phyloP scores from a whole-genome alignment of 2,888 invertebrate genomes.

The Tenthredo distinguenda region DNA sequence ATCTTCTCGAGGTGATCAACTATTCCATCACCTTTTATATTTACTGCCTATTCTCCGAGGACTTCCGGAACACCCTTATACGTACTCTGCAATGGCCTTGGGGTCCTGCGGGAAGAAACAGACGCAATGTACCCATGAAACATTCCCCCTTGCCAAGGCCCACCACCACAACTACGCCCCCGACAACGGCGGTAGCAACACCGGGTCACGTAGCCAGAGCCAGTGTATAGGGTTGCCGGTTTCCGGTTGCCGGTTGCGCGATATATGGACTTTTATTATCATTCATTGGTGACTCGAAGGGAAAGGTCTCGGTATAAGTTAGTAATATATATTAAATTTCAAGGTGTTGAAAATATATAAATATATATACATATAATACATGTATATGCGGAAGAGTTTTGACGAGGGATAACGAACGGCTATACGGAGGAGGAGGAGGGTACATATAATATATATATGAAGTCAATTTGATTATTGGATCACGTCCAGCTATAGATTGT shows the following conservation, averaged over 20 bases:
- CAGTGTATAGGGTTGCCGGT: constrained; percentile 66
- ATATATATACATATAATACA: too few species aligned
- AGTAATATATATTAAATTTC: neutral
- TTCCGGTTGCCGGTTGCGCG: neutral
- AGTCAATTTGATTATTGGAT: constrained; percentile 6
- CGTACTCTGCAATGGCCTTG: constrained; percentile 83
- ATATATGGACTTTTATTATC: neutral
- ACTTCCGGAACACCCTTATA: constrained; percentile 86
- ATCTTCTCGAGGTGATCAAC: constrained; percentile 87
- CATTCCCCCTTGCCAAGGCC: constrained; percentile 68
- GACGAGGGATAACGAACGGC: neutral
- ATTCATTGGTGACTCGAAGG: neutral
- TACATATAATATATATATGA: neutral
- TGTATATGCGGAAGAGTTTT: neutral
- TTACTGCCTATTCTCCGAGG: constrained; percentile 88
- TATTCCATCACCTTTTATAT: constrained; percentile 90
- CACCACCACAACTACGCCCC: constrained; percentile 68
- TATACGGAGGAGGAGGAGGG: neutral
- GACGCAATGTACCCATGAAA: constrained; percentile 67
- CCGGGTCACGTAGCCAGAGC: constrained; percentile 69
- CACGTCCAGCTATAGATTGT: neutral
- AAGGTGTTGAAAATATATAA: neutral
- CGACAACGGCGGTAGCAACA: constrained; percentile 68
- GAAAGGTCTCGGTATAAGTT: neutral
- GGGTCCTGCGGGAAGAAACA: constrained; percentile 63